Percentiles rank a stretch among this genome's conserved stretches.
phyloP scores from a whole-genome alignment of 2,888 invertebrate species.

The Scaeva pyrastri region DNA sequence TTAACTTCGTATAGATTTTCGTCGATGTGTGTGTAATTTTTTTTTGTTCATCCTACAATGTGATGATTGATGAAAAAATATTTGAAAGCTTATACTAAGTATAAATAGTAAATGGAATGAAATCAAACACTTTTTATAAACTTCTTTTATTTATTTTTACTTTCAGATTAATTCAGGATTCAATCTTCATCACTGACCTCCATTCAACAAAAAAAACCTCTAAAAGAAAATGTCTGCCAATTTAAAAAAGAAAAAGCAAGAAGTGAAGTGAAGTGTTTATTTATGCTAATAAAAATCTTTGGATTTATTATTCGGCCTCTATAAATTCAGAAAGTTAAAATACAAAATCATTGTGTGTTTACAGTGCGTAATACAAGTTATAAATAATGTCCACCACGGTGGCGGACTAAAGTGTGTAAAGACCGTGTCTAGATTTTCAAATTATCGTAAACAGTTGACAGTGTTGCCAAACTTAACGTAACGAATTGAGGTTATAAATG shows the following conservation, averaged over 20 bases:
- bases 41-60: too few species aligned
- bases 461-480: conserved; percentile 41
- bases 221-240: conserved; percentile 55
- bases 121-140: neutral
- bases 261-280: conserved; percentile 52
- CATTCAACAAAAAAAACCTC: conserved; percentile 34
- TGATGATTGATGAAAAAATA: too few species aligned
- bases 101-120: too few species aligned
- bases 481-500: conserved; percentile 32
- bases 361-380: conserved; percentile 44
- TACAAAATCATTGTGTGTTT: conserved; percentile 36
- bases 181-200: conserved; percentile 51
- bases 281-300: conserved; percentile 44
- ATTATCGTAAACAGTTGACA: conserved; percentile 27
- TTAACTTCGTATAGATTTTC: too few species aligned
- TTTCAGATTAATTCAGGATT: conserved; percentile 62
- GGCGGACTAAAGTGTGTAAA: conserved; percentile 47
- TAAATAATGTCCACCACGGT: conserved; percentile 49
- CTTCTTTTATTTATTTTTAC: conserved; percentile 1
- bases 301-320: conserved; percentile 48
- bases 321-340: conserved; percentile 47
- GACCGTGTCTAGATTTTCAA: conserved; percentile 62
- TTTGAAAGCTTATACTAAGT: too few species aligned
- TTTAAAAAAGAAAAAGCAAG: conserved; percentile 32
- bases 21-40: too few species aligned